Conservation (phyloP, 2,797 vertebrate genomes). For the Allobates femoralis region DNA sequence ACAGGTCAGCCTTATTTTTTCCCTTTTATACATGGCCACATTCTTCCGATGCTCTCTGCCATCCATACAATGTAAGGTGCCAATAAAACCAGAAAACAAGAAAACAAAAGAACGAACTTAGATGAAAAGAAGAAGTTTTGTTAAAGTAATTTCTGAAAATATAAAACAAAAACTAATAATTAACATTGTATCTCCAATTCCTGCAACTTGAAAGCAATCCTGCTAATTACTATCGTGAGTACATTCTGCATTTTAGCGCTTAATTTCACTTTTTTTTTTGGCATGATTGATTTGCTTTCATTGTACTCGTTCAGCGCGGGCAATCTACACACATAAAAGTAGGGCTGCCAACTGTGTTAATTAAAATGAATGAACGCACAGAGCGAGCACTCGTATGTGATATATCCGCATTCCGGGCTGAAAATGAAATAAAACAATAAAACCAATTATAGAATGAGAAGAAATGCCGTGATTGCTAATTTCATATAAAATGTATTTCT, state of each 20-base stretch:
- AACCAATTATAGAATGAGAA: conserved; percentile 47
- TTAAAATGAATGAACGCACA: conserved; percentile 56
- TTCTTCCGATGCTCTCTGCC: neutral
- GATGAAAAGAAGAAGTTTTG: conserved; percentile 16
- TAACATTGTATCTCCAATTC: conserved; percentile 29
- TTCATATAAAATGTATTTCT: conserved; percentile 27
- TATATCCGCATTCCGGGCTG: conserved; percentile 28
- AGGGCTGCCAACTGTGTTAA: conserved; percentile 51
- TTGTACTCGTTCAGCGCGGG: conserved; percentile 45
- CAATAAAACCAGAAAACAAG: neutral
- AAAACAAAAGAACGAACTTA: neutral
- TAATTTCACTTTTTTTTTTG: conserved; percentile 53
- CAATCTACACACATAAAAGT: conserved; percentile 58
- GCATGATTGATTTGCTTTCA: conserved; percentile 59
- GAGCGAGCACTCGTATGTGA: conserved; percentile 51
- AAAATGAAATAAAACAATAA: conserved; percentile 57
- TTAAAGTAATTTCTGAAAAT: conserved; percentile 29
- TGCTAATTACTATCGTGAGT: conserved; percentile 49
- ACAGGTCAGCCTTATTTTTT: neutral
- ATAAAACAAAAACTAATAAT: conserved; percentile 38
- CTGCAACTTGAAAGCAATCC: conserved; percentile 39
- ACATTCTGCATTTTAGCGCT: conserved; percentile 55
- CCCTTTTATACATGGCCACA: neutral
- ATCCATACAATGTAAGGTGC: neutral
- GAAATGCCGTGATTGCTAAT: conserved; percentile 48